Evolutionary conservation across 2,113 vertebrate species (phyloP).

Genomic region (Propithecus coquereli): DNA sequence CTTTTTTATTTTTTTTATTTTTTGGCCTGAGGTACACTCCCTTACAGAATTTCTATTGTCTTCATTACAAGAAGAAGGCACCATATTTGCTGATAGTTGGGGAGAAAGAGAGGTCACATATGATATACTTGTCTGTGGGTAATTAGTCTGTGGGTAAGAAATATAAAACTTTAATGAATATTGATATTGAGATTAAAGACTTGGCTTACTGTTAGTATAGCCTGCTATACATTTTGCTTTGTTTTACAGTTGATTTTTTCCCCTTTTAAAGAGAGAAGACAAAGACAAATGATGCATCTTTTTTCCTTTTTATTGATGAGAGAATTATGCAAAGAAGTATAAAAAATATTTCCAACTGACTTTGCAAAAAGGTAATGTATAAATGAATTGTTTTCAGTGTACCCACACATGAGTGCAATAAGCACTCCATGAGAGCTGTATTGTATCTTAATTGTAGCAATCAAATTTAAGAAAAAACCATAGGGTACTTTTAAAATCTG

Average conservation of each 20-base stretch:
- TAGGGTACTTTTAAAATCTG: slow-evolving; percentile 13
- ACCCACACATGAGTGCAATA: not conserved
- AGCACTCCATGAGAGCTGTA: slow-evolving; percentile 53
- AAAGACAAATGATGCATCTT: slow-evolving; percentile 50
- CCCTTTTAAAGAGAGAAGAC: slow-evolving; percentile 44
- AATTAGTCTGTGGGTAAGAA: slow-evolving; percentile 50
- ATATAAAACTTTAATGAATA: slow-evolving; percentile 70
- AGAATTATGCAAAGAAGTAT: slow-evolving; percentile 51
- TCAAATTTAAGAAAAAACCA: slow-evolving; percentile 56
- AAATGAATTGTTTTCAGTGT: slow-evolving; percentile 54
- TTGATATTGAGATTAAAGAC: slow-evolving; percentile 68
- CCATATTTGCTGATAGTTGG: not conserved
- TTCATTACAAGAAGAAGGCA: slow-evolving; percentile 50
- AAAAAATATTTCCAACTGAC: slow-evolving; percentile 57
- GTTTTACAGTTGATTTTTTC: slow-evolving; percentile 43
- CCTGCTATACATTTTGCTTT: slow-evolving; percentile 36
- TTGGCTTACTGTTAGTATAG: slow-evolving; percentile 51
- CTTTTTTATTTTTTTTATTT: slow-evolving; percentile 49
- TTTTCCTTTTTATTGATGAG: slow-evolving; percentile 52
- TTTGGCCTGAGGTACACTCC: not conserved
- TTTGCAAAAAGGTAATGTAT: slow-evolving; percentile 23
- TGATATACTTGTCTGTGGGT: not conserved
- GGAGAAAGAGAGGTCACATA: not conserved
- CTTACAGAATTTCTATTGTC: slow-evolving; percentile 50
- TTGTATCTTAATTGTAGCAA: slow-evolving; percentile 62